Evolutionary conservation across 1,140 invertebrate species (phyloP).

Genomic region (Eubasilissa regina): DNA sequence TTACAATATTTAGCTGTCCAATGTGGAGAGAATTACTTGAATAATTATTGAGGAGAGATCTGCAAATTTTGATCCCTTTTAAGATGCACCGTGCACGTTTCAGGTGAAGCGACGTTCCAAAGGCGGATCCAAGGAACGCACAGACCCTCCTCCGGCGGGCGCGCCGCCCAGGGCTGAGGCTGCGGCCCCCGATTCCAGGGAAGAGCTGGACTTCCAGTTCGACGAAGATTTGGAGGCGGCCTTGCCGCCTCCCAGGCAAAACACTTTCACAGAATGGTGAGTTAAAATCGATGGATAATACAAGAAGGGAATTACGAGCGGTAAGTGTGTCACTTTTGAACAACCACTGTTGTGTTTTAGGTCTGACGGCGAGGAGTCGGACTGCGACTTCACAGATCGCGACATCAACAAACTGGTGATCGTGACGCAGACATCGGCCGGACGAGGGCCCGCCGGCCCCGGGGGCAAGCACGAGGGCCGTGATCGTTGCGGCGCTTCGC

Average conservation of each 20-base stretch:
- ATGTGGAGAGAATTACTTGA: no score
- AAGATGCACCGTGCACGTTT: neutral
- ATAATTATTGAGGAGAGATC: no score
- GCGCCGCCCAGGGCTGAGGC: slow-evolving; percentile 61
- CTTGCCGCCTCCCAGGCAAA: slow-evolving; percentile 79
- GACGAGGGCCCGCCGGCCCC: slow-evolving; percentile 81
- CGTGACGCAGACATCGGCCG: slow-evolving; percentile 86
- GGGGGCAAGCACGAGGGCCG: slow-evolving; percentile 93
- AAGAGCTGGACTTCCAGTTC: slow-evolving; percentile 97
- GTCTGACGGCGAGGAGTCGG: slow-evolving; percentile 86
- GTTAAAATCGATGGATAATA: no score
- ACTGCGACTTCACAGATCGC: slow-evolving; percentile 91
- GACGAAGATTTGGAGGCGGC: slow-evolving; percentile 93
- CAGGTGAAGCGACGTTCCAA: slow-evolving; percentile 75
- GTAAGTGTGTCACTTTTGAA: neutral
- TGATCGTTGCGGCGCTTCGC: slow-evolving; percentile 85
- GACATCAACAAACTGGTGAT: slow-evolving; percentile 97
- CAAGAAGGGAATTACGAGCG: no score
- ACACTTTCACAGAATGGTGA: slow-evolving; percentile 82
- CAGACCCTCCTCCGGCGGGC: slow-evolving; percentile 63
- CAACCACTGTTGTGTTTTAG: slow-evolving; percentile 66
- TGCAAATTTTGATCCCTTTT: no score
- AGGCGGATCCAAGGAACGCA: slow-evolving; percentile 66
- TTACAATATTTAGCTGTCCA: no score
- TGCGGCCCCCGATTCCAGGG: slow-evolving; percentile 73